A percentile compares a stretch with the other conserved stretches of the same genome.
phyloP scores from a whole-genome alignment of 2,797 vertebrate species.

The Lycodopsis pacificus region DNA sequence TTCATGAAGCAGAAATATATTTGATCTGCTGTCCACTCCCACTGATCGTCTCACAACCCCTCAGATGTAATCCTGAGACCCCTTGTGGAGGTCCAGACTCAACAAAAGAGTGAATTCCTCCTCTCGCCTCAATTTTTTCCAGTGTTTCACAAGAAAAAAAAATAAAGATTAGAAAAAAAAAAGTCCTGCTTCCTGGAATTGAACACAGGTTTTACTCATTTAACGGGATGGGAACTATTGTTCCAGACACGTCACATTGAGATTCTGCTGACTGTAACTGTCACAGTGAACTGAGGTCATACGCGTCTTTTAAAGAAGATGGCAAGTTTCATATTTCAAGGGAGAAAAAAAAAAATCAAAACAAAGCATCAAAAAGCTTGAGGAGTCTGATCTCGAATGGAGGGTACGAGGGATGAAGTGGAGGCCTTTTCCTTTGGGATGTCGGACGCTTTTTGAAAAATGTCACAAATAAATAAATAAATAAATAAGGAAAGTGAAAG shows the following conservation, averaged over 20 bases:
- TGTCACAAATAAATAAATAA: conserved; percentile 18
- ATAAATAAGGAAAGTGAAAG: conserved; percentile 4
- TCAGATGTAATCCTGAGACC: not conserved
- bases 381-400: conserved; percentile 29
- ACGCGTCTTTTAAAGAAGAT: conserved; percentile 12
- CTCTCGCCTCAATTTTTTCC: not conserved
- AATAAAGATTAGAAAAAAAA: not conserved
- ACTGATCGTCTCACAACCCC: not conserved
- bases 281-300: conserved; percentile 4
- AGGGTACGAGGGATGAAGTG: conserved; percentile 17
- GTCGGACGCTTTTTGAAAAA: conserved; percentile 55
- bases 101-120: not conserved
- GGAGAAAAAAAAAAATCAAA: conserved; percentile 32
- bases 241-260: not conserved
- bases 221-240: not conserved
- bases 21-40: not conserved
- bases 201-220: not conserved
- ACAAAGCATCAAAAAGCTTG: conserved; percentile 15
- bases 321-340: conserved; percentile 28
- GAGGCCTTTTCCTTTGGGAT: conserved; percentile 23
- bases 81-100: not conserved
- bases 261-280: conserved; percentile 17
- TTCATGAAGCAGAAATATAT: not conserved
- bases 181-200: not conserved
- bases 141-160: not conserved